phyloP scores from a whole-genome alignment of 2,113 vertebrate genomes.

The Seriola dumerili region DNA sequence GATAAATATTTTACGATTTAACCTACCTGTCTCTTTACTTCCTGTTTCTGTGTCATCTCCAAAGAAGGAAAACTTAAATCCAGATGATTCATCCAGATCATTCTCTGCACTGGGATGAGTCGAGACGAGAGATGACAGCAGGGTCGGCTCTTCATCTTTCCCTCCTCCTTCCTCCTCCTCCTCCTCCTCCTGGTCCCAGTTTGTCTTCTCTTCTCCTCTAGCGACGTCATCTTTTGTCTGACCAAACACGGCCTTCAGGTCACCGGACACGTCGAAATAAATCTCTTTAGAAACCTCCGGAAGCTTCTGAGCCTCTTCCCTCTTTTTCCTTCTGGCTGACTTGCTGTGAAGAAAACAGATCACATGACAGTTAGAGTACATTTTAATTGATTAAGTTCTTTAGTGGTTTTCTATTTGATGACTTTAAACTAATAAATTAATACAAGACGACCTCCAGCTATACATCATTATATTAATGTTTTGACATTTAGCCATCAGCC shows the following conservation, averaged over 20 bases:
- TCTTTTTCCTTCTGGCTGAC: conserved; percentile 87
- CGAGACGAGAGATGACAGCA: conserved; percentile 1
- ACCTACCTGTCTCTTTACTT: conserved; percentile 68
- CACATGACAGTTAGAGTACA: neutral
- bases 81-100: conserved; percentile 30
- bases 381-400: neutral
- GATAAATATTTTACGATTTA: too few relatives aligned
- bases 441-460: too few relatives aligned
- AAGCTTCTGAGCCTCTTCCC: conserved; percentile 86
- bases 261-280: conserved; percentile 86
- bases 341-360: conserved; percentile 80
- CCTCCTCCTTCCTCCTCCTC: conserved; percentile 11
- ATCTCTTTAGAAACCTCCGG: conserved; percentile 92
- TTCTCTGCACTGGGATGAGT: neutral
- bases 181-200: conserved; percentile 48
- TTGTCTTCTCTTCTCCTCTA: conserved; percentile 56
- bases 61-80: conserved; percentile 95
- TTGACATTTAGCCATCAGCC: too few relatives aligned
- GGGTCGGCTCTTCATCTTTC: conserved; percentile 17
- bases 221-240: conserved; percentile 45
- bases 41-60: conserved; percentile 62
- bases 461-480: neutral
- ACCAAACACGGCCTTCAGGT: conserved; percentile 90
- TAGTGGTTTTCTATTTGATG: neutral
- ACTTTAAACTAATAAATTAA: neutral